Conservation (phyloP, 2,797 vertebrate genomes). For the Carcharodon carcharias region DNA sequence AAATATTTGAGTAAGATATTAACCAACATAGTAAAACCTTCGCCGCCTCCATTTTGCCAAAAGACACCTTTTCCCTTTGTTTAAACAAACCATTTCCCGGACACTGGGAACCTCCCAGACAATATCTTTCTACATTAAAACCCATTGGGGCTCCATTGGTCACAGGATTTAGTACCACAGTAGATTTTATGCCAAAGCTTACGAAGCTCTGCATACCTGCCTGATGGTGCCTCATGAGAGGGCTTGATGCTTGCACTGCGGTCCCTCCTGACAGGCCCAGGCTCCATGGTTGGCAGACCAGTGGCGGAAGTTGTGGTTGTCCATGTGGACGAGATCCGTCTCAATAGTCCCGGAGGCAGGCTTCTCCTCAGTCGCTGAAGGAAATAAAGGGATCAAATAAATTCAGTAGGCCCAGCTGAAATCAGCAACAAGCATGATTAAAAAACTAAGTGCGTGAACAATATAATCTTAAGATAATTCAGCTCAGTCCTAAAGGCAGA, state of each 20-base stretch:
- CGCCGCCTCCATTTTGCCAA: neutral
- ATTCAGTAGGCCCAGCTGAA: neutral
- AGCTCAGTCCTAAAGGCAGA: neutral
- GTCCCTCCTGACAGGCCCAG: slow-evolving; percentile 81
- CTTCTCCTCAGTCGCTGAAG: slow-evolving; percentile 80
- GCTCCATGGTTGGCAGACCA: slow-evolving; percentile 87
- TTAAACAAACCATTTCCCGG: neutral
- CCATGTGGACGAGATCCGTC: slow-evolving; percentile 92
- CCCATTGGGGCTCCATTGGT: neutral
- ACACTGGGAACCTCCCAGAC: neutral
- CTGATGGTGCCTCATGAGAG: slow-evolving; percentile 67
- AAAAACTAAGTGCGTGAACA: neutral
- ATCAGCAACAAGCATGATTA: neutral
- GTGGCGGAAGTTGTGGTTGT: slow-evolving; percentile 97
- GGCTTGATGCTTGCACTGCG: slow-evolving; percentile 88
- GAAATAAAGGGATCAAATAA: neutral
- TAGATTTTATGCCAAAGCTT: neutral
- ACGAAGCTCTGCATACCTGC: slow-evolving; percentile 62
- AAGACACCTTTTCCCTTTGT: neutral
- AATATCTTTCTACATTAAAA: neutral
- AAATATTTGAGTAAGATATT: neutral
- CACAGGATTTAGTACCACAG: neutral
- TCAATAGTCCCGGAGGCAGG: slow-evolving; percentile 78
- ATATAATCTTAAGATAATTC: neutral
- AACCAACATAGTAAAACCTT: neutral